A percentile compares a stretch with the other conserved stretches of the same genome.
These are phyloP conservation scores for Eilema sororculum DNA, from an alignment of 2,888 invertebrate genomes.

Conservation along the genomic window DNA sequence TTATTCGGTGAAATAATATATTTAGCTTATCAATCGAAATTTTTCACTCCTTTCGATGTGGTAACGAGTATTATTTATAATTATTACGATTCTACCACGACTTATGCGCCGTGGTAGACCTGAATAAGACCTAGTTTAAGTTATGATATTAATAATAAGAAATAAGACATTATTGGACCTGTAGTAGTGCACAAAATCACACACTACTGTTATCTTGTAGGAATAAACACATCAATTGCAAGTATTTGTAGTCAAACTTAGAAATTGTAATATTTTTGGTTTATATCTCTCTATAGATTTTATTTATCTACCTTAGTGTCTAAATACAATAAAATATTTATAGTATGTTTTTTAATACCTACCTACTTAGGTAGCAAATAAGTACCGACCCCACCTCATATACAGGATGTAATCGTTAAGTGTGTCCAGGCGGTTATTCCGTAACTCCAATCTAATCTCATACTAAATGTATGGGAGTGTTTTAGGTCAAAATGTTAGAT, in stretches of 20 bases:
- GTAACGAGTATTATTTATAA: not conserved
- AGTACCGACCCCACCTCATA: too few relatives aligned
- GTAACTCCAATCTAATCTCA: too few relatives aligned
- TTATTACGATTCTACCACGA: not conserved
- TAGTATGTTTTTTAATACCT: not conserved
- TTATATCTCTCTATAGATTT: not conserved
- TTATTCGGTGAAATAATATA: too few relatives aligned
- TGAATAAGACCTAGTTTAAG: not conserved
- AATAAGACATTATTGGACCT: not conserved
- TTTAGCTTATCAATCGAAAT: not conserved
- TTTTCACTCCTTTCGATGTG: not conserved
- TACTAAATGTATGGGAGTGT: too few relatives aligned
- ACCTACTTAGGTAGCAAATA: not conserved
- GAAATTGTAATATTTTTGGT: not conserved
- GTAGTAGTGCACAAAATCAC: not conserved
- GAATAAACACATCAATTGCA: slow-evolving; percentile 10
- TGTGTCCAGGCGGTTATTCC: too few relatives aligned
- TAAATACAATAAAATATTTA: slow-evolving; percentile 14
- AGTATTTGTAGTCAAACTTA: not conserved
- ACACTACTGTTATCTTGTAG: not conserved
- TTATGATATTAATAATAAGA: not conserved
- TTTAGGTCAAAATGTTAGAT: too few relatives aligned
- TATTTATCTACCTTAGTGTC: slow-evolving; percentile 5
- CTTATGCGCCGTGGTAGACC: too few relatives aligned
- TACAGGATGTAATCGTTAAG: too few relatives aligned